Base-by-base conservation (phyloP, 2,113 vertebrate genomes). In the Rutilus rutilus region DNA sequence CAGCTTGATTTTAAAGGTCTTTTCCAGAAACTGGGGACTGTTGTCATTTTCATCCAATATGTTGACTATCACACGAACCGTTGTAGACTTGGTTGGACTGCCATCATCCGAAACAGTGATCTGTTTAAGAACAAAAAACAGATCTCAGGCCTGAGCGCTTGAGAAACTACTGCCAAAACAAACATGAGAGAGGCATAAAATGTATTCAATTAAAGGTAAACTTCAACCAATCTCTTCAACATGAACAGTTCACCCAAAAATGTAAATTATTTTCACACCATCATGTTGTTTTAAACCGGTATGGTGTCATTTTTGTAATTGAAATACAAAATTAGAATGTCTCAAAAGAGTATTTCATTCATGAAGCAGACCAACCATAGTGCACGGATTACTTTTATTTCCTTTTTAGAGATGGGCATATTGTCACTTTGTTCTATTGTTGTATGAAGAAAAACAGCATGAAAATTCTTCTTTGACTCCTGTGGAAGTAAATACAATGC, bases 31-130 rank as follows among this genome's bases (percentile, higher is more conserved):
- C 78, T 95, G 94, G 54, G 96, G 96, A 39, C 94, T 95, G 86
- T 96, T 96, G 92, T 97, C 96, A 86, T 97, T 97, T 90, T 96
- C 96, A 90, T 97, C 96, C 25, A 95, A 93, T 75, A 97, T 95
- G 87, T 94, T 96, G 85, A 97, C 96, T 33, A 97, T 94, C 27
- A 96, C 95, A 27, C 95, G 91, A 42, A 94, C 90, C 64, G 92
- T 7, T 9, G 95, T 94, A 45, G 95, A 95, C 76, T 91, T 95
- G 65, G 95, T 82, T 75, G 94, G 95, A 30, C 52, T 85, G 25
- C 95, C 96, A 0, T 93, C 94, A 87, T 97, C 96, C 33, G 95
- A 94, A 78, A 97, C 93, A 0, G 92, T 96, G 1, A 97, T 94
- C 96, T 97, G 89, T 84, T 65, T 6, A 33, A n/a, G 21, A 11